Percentiles rank a stretch among this genome's conserved stretches.
Evolutionary conservation across 2,888 invertebrate genomes (phyloP).

Genomic region (Protophormia terraenovae): DNA sequence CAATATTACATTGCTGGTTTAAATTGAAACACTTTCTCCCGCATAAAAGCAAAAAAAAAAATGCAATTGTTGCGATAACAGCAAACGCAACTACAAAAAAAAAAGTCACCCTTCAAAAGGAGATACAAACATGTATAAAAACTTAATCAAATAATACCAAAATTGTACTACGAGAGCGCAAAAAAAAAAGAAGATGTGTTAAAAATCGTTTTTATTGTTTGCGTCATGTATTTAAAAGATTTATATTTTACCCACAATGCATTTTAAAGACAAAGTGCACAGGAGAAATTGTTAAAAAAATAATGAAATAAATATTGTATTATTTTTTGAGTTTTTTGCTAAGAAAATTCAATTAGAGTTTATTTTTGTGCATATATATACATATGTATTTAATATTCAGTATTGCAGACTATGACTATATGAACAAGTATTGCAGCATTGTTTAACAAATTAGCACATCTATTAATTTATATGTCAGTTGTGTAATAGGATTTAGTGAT

Average conservation of each 20-base stretch:
- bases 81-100: too few species aligned
- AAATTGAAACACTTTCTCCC: conserved; percentile 63
- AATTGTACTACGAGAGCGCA: conserved; percentile 9
- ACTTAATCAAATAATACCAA: conserved; percentile 26
- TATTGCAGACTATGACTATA: background rate
- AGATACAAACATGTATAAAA: conserved; percentile 1
- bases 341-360: conserved; percentile 33
- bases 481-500: background rate
- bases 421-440: background rate
- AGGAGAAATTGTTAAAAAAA: background rate
- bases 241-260: conserved; percentile 23
- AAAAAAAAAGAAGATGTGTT: conserved; percentile 12
- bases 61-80: conserved; percentile 52
- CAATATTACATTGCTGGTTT: conserved; percentile 29
- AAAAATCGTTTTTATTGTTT: conserved; percentile 9
- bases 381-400: conserved; percentile 6
- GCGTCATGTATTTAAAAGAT: conserved; percentile 37
- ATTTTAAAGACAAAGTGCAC: conserved; percentile 11
- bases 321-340: background rate
- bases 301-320: background rate
- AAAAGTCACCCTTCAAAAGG: conserved; percentile 55
- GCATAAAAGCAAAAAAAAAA: conserved; percentile 26
- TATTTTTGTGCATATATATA: conserved; percentile 22
- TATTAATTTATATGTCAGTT: conserved; percentile 15
- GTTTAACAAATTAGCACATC: conserved; percentile 23